Evolutionary conservation across 2,113 vertebrate species (phyloP).

Genomic region (Oryzias melastigma): DNA sequence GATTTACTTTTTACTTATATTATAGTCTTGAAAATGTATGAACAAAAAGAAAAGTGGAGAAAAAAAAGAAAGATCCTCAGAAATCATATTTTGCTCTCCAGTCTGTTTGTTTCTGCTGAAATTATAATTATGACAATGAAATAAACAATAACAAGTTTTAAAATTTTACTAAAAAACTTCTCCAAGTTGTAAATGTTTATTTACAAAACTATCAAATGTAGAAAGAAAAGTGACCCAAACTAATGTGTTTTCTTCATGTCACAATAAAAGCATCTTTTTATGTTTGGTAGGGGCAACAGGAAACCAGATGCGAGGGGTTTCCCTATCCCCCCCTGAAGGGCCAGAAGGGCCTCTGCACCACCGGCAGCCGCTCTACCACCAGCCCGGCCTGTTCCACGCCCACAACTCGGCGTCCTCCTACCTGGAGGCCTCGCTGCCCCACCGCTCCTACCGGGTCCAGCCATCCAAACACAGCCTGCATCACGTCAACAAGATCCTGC

Average conservation of each 20-base stretch:
- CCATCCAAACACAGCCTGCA: slow-evolving; percentile 95
- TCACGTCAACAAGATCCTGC: slow-evolving; percentile 98
- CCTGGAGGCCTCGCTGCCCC: slow-evolving; percentile 63
- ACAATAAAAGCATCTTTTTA: neutral
- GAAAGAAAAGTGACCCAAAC: too few relatives aligned
- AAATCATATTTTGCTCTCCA: too few relatives aligned
- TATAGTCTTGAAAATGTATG: too few relatives aligned
- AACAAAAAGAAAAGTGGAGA: too few relatives aligned
- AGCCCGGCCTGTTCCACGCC: slow-evolving; percentile 68
- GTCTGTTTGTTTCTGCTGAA: too few relatives aligned
- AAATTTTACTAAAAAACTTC: too few relatives aligned
- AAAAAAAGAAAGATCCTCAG: too few relatives aligned
- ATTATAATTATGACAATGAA: too few relatives aligned
- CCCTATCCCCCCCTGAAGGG: slow-evolving; percentile 60
- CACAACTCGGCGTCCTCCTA: slow-evolving; percentile 56
- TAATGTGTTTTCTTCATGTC: neutral
- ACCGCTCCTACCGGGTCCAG: slow-evolving; percentile 68
- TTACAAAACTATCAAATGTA: too few relatives aligned
- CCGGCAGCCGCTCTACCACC: slow-evolving; percentile 67
- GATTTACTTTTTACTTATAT: too few relatives aligned
- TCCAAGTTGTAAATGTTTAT: too few relatives aligned
- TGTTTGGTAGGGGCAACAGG: slow-evolving; percentile 56
- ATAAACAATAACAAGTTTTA: too few relatives aligned
- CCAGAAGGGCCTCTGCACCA: slow-evolving; percentile 60
- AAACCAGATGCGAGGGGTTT: slow-evolving; percentile 62